Evolutionary conservation across 2,888 invertebrate genomes (phyloP), one percentile per base, ranked within the genome.

Genomic region (Apamea epomidion): DNA sequence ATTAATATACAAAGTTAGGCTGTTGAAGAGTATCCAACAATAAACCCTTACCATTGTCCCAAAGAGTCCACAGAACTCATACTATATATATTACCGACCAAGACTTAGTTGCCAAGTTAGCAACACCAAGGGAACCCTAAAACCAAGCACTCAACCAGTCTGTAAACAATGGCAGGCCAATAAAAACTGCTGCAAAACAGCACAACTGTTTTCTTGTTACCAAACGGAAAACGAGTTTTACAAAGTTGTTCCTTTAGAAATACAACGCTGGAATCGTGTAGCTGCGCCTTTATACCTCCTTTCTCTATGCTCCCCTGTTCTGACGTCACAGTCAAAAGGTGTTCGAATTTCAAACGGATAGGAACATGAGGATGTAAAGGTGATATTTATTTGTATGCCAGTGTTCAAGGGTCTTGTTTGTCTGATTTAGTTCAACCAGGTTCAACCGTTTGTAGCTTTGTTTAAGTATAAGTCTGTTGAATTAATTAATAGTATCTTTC

Each of bases 161-260:
- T 29, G 84, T 82, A 87, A 89, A 89, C 83, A 88, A 86, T 84
- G 74, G 77, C 76, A 76, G 70, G 78, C 81, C 84, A 89, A 89
- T 89, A 89, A 88, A 89, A 89, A 88, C 74, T 86, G 82, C 89
- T 87, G 80, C 88, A 82, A 81, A 84, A 87, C 78, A 81, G 81
- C 81, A 85, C 82, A 85, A 87, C 82, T 86, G 82, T 89, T 84
- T 88, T 87, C 89, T 89, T 89, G 89, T 89, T 89, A 86, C 81
- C 80, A 77, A 88, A 84, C 86, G 82, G 83, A 83, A 85, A 89
- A 89, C 86, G 83, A 89, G 89, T 89, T 89, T 78, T 64, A 78
- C 82, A 71, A 87, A 89, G 84, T 89, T 87, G 87, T 83, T 81
- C 77, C 69, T 87, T 88, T 83, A 84, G 75, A 86, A 87, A 80